These are phyloP conservation scores for zebrafish (Danio rerio) DNA, from an alignment of 2,113 vertebrate genomes.

Conservation along the genomic window DNA sequence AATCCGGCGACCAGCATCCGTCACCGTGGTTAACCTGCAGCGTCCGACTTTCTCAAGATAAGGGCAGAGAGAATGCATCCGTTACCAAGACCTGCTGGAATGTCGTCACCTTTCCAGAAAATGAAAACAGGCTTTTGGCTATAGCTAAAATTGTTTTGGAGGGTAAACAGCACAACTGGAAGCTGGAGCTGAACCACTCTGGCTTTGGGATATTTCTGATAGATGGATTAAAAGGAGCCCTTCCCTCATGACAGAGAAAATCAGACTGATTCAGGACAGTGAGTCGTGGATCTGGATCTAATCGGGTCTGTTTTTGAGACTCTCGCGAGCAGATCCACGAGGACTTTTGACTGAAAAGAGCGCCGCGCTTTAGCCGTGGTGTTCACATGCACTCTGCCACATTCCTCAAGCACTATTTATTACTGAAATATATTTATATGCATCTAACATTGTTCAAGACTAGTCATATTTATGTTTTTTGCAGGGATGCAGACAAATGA, in stretches of 20 bases:
- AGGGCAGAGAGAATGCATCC: accelerated
- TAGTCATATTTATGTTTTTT: slow-evolving; percentile 37
- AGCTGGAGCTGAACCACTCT: slow-evolving; percentile 52
- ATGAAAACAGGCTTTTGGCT: accelerated
- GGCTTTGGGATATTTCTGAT: slow-evolving; percentile 70
- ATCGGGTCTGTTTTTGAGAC: slow-evolving; percentile 4
- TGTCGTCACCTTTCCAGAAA: background rate
- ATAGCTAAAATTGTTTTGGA: slow-evolving; percentile 39
- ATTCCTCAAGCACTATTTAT: slow-evolving; percentile 34
- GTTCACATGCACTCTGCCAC: background rate
- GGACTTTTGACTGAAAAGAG: too few relatives aligned
- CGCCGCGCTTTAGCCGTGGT: too few relatives aligned
- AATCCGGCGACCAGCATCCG: too few relatives aligned
- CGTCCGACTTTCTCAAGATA: slow-evolving; percentile 17
- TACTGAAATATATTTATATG: slow-evolving; percentile 15
- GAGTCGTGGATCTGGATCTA: background rate
- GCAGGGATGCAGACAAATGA: too few relatives aligned
- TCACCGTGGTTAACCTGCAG: slow-evolving; percentile 63
- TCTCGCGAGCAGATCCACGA: background rate
- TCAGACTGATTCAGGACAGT: background rate
- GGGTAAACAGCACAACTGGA: background rate
- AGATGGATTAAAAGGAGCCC: background rate
- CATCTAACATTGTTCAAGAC: background rate
- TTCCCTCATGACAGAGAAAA: background rate
- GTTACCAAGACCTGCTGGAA: slow-evolving; percentile 66